phyloP scores from a whole-genome alignment of 2,888 invertebrate species.

The Thymelicus sylvestris region DNA sequence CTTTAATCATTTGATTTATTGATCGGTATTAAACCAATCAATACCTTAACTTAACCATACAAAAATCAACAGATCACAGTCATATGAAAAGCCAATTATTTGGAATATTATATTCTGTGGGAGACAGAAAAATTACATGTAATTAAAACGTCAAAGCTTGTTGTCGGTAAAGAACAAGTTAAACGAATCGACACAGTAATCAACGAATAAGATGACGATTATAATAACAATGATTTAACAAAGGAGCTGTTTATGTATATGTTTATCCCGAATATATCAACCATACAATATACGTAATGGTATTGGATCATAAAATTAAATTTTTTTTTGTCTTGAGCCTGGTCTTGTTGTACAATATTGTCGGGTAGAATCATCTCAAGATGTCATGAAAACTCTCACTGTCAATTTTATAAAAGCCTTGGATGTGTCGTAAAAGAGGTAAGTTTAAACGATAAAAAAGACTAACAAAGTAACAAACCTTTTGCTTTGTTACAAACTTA shows the following conservation, averaged over 20 bases:
- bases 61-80: too few species aligned
- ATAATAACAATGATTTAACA: constrained; percentile 2
- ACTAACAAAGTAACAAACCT: constrained; percentile 30
- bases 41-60: too few species aligned
- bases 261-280: too few species aligned
- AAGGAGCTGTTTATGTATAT: too few species aligned
- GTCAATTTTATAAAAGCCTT: constrained; percentile 54
- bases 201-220: constrained; percentile 14
- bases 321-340: constrained; percentile 44
- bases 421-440: constrained; percentile 50
- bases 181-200: constrained; percentile 28
- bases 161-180: not conserved
- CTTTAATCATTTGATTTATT: too few species aligned
- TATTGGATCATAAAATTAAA: not conserved
- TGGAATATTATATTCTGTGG: too few species aligned
- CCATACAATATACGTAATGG: too few species aligned
- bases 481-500: too few species aligned
- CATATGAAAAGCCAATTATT: too few species aligned
- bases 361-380: constrained; percentile 52
- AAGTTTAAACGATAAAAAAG: constrained; percentile 45
- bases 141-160: constrained; percentile 16
- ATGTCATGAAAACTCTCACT: constrained; percentile 53
- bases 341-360: constrained; percentile 40
- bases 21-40: too few species aligned
- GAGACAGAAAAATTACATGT: not conserved